These are phyloP conservation scores for Guaruba guarouba DNA, from an alignment of 2,113 vertebrate genomes.

Conservation along the genomic window DNA sequence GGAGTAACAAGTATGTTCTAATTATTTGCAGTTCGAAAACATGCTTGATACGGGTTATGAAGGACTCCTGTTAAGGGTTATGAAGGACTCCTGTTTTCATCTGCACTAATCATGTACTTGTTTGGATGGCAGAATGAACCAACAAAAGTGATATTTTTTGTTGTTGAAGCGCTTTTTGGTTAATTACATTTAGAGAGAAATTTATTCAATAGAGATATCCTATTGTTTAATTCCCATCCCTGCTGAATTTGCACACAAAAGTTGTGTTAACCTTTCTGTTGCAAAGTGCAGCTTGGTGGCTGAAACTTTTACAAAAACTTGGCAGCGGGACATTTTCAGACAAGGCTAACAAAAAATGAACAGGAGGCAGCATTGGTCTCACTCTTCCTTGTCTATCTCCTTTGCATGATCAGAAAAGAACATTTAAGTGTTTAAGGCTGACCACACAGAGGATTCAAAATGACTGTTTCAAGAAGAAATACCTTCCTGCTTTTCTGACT, in stretches of 20 bases:
- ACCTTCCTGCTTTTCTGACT: neutral
- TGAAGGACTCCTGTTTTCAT: neutral
- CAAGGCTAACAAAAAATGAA: neutral
- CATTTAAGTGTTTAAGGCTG: neutral
- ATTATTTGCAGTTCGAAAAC: slow-evolving; percentile 29
- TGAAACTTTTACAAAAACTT: neutral
- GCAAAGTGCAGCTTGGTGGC: neutral
- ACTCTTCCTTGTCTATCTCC: neutral
- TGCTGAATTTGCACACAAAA: neutral
- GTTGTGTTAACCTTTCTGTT: neutral
- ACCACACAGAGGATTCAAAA: neutral
- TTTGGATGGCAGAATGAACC: neutral
- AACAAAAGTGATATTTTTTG: neutral
- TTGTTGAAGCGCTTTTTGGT: neutral
- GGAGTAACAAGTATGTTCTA: neutral
- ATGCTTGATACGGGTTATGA: neutral
- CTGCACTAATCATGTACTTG: neutral
- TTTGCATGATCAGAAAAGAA: neutral
- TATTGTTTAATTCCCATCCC: neutral
- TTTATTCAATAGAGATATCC: neutral
- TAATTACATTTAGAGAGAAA: neutral
- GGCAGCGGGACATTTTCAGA: neutral
- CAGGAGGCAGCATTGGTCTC: neutral
- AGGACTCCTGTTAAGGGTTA: neutral
- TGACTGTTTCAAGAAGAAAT: neutral